Conservation (phyloP, 1,140 invertebrate genomes). For the Eciton burchellii region DNA sequence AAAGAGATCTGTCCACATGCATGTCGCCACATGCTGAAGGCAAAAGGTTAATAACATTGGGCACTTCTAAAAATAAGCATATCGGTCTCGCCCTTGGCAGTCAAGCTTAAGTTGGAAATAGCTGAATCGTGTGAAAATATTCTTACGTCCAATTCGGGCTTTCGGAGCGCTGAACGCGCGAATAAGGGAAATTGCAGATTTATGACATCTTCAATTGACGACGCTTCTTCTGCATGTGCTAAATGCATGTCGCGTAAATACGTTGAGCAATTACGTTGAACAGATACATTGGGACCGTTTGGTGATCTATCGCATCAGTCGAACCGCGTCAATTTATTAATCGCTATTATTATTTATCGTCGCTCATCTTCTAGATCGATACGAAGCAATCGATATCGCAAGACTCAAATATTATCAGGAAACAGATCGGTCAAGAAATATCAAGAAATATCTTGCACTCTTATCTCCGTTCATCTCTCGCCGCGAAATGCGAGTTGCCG, state of each 20-base stretch:
- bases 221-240: too few species aligned
- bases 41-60: constrained; percentile 79
- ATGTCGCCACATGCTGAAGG: background rate
- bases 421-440: background rate
- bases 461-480: constrained; percentile 11
- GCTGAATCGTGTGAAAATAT: constrained; percentile 68
- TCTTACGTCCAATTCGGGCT: constrained; percentile 63
- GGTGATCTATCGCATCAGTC: too few species aligned
- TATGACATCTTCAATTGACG: background rate
- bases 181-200: constrained; percentile 7
- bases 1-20: background rate
- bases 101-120: constrained; percentile 76
- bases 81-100: constrained; percentile 69
- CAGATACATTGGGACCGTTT: too few species aligned
- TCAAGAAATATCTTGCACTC: too few species aligned
- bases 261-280: too few species aligned
- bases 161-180: background rate
- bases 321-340: too few species aligned
- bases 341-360: too few species aligned
- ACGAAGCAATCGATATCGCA: too few species aligned
- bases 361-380: too few species aligned
- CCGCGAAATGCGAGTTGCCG: constrained; percentile 15
- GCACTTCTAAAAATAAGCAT: constrained; percentile 79
- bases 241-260: too few species aligned
- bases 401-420: background rate